Evolutionary conservation across 2,797 vertebrate species (phyloP).

Genomic region (Siniperca obscura): DNA sequence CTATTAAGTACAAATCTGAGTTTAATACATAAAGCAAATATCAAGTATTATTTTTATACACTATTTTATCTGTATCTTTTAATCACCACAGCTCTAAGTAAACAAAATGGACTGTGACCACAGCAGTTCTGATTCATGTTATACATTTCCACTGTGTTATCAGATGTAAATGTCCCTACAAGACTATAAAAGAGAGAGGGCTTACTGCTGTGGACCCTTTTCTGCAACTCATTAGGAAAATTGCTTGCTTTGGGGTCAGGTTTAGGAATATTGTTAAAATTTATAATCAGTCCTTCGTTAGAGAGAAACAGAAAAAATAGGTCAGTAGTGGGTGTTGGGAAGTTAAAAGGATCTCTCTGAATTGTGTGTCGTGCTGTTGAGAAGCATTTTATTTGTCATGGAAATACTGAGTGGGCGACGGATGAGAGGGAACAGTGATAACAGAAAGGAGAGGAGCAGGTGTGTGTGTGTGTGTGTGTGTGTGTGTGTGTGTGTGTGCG

Average conservation of each 20-base stretch:
- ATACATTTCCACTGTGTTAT: background rate
- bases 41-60: background rate
- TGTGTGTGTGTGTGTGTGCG: background rate
- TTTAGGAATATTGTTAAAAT: conserved; percentile 49
- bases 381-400: conserved; percentile 71
- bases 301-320: conserved; percentile 43
- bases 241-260: conserved; percentile 29
- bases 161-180: background rate
- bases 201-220: background rate
- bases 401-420: conserved; percentile 66
- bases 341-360: conserved; percentile 59
- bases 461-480: conserved; percentile 31
- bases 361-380: conserved; percentile 45
- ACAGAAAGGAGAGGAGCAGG: conserved; percentile 28
- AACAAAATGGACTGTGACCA: background rate
- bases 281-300: conserved; percentile 31
- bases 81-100: background rate
- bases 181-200: background rate
- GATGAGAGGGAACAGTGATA: conserved; percentile 47
- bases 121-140: background rate
- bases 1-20: background rate
- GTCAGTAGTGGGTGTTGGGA: conserved; percentile 64
- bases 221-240: conserved; percentile 28
- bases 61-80: background rate
- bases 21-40: background rate